Evolutionary conservation across 2,888 invertebrate genomes (phyloP).

Genomic region (Periphyllus acericola): DNA sequence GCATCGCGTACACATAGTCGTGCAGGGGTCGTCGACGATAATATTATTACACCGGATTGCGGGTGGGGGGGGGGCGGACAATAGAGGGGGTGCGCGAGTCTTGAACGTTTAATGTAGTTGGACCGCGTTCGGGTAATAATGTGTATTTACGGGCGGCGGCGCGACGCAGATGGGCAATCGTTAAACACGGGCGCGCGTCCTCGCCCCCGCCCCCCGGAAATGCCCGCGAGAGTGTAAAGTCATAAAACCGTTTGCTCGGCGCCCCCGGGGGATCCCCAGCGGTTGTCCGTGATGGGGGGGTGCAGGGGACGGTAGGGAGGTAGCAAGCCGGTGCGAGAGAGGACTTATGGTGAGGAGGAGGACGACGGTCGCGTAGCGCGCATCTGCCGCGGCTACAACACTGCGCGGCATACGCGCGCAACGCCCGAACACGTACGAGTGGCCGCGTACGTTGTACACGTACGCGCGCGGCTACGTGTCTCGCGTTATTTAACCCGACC

Average conservation of each 20-base stretch:
- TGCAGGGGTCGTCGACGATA: not conserved
- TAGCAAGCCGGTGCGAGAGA: no score
- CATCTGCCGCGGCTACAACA: no score
- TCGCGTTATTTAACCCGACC: not conserved
- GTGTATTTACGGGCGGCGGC: not conserved
- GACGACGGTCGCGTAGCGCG: no score
- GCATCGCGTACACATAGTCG: not conserved
- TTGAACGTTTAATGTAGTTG: not conserved
- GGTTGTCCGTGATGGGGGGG: not conserved
- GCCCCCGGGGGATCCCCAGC: no score
- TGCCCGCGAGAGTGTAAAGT: not conserved
- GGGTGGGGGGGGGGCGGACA: not conserved
- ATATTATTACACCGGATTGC: no score
- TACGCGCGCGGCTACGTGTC: not conserved
- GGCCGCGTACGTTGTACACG: no score
- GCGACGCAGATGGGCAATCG: constrained; percentile 14
- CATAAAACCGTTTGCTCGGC: not conserved
- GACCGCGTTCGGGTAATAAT: not conserved
- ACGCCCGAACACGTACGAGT: no score
- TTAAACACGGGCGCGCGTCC: not conserved
- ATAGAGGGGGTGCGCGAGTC: not conserved
- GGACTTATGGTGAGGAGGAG: no score
- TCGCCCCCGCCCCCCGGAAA: not conserved
- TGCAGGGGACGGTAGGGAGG: not conserved
- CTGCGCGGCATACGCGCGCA: no score